Evolutionary conservation across 2,888 invertebrate species (phyloP), one percentile per base, ranked within the genome.

Genomic region (Bombylius discolor): DNA sequence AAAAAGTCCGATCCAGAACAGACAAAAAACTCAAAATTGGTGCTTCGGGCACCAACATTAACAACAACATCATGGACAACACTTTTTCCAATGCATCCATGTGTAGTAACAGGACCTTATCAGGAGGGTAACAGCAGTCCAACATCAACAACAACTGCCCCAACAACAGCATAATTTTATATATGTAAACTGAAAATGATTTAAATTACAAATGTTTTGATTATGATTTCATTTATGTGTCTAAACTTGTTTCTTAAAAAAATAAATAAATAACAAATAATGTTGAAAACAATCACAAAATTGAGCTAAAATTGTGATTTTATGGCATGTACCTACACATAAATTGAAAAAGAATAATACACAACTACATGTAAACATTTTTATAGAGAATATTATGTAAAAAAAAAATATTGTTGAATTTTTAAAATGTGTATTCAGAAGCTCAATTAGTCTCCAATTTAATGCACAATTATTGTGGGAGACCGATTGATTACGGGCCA

Each of bases 51-150:
- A 68, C 71, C 73, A 67, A 87, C 89, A 52, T 79, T 83, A 69
- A 87, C 89, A 56, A 88, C 89, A 52, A 84, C 84, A 78, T 87
- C 89, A 64, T 85, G 88, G 85, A 89, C 89, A 56, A 89, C 89
- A 61, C 78, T 88, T 68, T 89, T 89, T 74, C 89, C 89, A 58
- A 89, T 87, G 87, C 87, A 87, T 71, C 86, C 87, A 49, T 89
- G 89, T 77, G 85, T 87, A 73, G 87, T 89, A 66, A 88, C 89
- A 61, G 89, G 89, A 62, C 87, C 89, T 58, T 89, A 89, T 76
- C 85, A 87, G 72, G 86, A 87, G 69, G 79, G 78, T 64, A 74
- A 71, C 68, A 73, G 70, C 70, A 72, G 72, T 71, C 71, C 72
- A 62, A 69, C 71, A 66, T 69, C 71, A 65, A 70, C 72, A 62